Percentiles rank a stretch among this genome's conserved stretches.
Evolutionary conservation across 2,113 vertebrate genomes (phyloP).

Genomic region (Sebastes fasciatus): DNA sequence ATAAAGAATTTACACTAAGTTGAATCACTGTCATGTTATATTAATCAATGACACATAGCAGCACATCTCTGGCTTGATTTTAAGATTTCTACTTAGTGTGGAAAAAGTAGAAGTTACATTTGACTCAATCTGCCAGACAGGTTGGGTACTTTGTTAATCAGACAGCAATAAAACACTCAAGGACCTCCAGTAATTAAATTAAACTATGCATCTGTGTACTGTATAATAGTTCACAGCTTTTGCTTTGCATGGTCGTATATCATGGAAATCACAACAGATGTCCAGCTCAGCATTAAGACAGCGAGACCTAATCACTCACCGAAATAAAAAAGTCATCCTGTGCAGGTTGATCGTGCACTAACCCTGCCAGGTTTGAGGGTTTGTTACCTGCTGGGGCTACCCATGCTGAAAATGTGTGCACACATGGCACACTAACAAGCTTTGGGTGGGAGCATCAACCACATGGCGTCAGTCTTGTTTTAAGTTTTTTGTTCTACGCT

Average conservation of each 20-base stretch:
- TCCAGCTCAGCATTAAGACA: slow-evolving; percentile 48
- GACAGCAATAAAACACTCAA: neutral
- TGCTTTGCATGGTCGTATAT: neutral
- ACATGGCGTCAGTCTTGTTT: slow-evolving; percentile 5
- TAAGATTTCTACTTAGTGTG: neutral
- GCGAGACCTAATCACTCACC: slow-evolving; percentile 26
- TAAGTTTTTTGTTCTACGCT: neutral
- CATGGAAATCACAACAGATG: slow-evolving; percentile 51
- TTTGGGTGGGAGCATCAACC: slow-evolving; percentile 2
- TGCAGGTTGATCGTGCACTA: slow-evolving; percentile 4
- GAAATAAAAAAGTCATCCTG: slow-evolving; percentile 48
- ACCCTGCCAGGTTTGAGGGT: slow-evolving; percentile 49
- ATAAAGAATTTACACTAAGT: neutral
- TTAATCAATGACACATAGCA: no score
- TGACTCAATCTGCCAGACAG: neutral
- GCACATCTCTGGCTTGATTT: neutral
- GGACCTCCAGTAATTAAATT: neutral
- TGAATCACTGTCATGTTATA: neutral
- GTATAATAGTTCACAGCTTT: slow-evolving; percentile 7
- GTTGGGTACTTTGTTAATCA: neutral
- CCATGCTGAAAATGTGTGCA: slow-evolving; percentile 59
- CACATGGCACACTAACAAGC: slow-evolving; percentile 59
- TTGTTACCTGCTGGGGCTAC: slow-evolving; percentile 48
- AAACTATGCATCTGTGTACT: slow-evolving; percentile 18
- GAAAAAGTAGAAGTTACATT: neutral